Evolutionary conservation across 2,797 vertebrate genomes (phyloP), one percentile per base, ranked within the genome.

Genomic region (Oreortyx pictus): DNA sequence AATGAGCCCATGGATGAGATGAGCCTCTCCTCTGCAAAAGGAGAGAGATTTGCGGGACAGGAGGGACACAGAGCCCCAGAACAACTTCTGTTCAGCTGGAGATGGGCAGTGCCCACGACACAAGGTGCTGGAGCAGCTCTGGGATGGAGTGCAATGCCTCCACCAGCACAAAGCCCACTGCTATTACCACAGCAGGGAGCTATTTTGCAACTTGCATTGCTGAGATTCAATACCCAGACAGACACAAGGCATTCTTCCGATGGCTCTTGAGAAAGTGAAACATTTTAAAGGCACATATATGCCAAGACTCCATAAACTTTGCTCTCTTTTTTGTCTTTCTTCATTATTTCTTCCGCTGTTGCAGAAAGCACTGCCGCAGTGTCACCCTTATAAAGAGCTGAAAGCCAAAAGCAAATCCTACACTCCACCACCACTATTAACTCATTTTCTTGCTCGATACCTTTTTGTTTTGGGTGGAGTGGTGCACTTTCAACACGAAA

Each of bases 11-110:
- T n/a, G 65, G 9, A 15, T 49, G 87, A 68, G n/a, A 82, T 4
- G 72, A 80, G 61, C 6, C 22, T 39, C 76, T 92, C 44, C 33
- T 43, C 70, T 23, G 9, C 41, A 59, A 78, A 16, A 54, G 57
- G 16, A 31, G 2, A 5, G 24, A 78, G 44, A 22, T 62, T 66
- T 64, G 29, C 3, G 0, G 1, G 37, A 25, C 68, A 1, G 1
- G 24, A 56, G 23, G 2, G 2, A 64, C 11, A 5, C 44, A 70
- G 6, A 68, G 62, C 65, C 50, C 60, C 11, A 24, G 61, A 61
- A 12, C 18, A 1, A 22, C 29, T 46, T 11, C 64, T 22, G 18
- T 20, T 31, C 43, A 46, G 15, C 31, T 11, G 33, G 31, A 43
- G 24, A 17, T 14, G 3, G 19, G 41, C 29, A 44, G 43, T 20